phyloP scores from a whole-genome alignment of 2,113 vertebrate genomes.

The Sarotherodon lohbergeri region DNA sequence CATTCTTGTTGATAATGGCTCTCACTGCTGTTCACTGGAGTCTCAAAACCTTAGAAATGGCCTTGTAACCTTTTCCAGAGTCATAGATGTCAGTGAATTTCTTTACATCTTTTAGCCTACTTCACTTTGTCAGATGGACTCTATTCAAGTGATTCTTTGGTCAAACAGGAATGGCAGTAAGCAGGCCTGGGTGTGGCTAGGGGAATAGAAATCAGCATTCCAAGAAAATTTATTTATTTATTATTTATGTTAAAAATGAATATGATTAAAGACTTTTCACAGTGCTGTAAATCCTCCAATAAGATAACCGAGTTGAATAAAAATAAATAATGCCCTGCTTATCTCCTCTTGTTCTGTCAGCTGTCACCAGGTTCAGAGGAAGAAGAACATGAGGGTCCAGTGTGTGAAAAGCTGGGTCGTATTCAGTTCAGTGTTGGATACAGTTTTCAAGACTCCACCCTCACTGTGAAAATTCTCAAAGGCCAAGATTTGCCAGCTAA shows the following conservation, averaged over 20 bases:
- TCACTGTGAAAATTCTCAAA: slow-evolving; percentile 98
- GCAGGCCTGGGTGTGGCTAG: background rate
- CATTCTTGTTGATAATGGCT: background rate
- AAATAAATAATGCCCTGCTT: background rate
- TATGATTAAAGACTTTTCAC: background rate
- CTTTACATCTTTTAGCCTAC: background rate
- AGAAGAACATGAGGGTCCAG: slow-evolving; percentile 86
- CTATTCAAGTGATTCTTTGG: background rate
- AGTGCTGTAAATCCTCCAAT: background rate
- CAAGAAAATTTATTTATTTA: background rate
- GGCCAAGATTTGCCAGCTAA: slow-evolving; percentile 96
- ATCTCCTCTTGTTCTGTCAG: slow-evolving; percentile 52
- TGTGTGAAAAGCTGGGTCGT: slow-evolving; percentile 90
- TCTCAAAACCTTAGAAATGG: background rate
- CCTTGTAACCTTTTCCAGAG: background rate
- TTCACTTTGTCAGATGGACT: background rate
- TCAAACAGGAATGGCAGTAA: background rate
- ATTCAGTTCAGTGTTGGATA: slow-evolving; percentile 99
- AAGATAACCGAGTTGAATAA: background rate
- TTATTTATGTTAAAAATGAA: background rate
- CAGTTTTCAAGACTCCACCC: slow-evolving; percentile 97
- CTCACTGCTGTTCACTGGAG: background rate
- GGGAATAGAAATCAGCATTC: background rate
- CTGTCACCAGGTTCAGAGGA: slow-evolving; percentile 95
- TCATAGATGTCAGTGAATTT: background rate